Conservation (phyloP, 2,888 invertebrate genomes). For the Abscondita cerata region DNA sequence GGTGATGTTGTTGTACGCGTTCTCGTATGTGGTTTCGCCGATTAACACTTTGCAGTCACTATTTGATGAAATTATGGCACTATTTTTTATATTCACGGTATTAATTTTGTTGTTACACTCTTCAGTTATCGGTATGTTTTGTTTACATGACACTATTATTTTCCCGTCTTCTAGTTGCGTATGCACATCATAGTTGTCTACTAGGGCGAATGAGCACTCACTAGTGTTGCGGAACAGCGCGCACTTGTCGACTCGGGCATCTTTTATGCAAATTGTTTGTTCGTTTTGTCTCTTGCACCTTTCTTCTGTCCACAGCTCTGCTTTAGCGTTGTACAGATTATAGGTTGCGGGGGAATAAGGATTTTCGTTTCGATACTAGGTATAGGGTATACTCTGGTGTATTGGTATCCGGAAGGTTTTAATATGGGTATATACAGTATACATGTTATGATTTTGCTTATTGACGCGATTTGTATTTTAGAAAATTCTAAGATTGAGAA, state of each 20-base stretch:
- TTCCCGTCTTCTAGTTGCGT: background rate
- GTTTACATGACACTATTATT: background rate
- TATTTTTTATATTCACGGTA: too few relatives aligned
- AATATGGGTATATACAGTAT: conserved; percentile 33
- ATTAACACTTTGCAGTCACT: too few relatives aligned
- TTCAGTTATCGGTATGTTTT: background rate
- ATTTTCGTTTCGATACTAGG: conserved; percentile 17
- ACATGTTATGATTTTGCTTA: conserved; percentile 24
- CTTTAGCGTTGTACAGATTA: conserved; percentile 8
- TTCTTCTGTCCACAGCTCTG: conserved; percentile 26
- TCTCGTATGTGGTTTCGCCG: too few relatives aligned
- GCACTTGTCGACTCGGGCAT: background rate
- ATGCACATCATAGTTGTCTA: background rate
- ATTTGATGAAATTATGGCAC: too few relatives aligned
- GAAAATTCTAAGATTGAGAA: conserved; percentile 28
- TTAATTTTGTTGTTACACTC: background rate
- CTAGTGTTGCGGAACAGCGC: background rate
- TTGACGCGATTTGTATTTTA: conserved; percentile 19
- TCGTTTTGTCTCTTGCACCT: conserved; percentile 14
- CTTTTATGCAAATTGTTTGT: conserved; percentile 11
- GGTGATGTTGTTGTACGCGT: too few relatives aligned
- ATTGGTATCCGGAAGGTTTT: conserved; percentile 12
- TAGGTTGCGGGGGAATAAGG: conserved; percentile 23
- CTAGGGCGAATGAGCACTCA: background rate
- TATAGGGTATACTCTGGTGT: conserved; percentile 25